Percentiles rank a stretch among this genome's conserved stretches.
Conservation (phyloP, 2,888 invertebrate genomes). For the Apodemia hepburni region DNA sequence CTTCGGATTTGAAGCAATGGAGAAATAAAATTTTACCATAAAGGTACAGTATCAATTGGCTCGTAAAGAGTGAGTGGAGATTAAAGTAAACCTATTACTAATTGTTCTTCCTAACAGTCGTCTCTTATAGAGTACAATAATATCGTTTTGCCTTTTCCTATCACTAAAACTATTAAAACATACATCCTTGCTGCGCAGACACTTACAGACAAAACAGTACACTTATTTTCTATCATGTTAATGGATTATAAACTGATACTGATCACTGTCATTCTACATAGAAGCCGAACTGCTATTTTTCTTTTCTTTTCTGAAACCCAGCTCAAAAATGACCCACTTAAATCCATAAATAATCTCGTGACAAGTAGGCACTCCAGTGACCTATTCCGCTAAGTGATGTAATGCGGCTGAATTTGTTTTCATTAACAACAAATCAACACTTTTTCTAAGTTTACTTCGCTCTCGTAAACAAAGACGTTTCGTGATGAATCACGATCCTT, state of each 20-base stretch:
- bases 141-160: no score
- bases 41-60: no score
- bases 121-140: no score
- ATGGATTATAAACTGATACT: not conserved
- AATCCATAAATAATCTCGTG: not conserved
- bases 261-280: not conserved
- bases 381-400: constrained; percentile 48
- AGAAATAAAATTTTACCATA: no score
- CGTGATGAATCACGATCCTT: constrained; percentile 2
- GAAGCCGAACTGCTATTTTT: not conserved
- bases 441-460: constrained; percentile 5
- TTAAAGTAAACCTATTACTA: no score
- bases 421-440: constrained; percentile 38
- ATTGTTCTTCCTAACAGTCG: no score
- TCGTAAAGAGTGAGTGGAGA: no score
- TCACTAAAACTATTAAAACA: no score
- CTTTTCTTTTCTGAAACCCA: not conserved
- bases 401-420: constrained; percentile 38
- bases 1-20: no score
- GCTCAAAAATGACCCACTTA: constrained; percentile 4
- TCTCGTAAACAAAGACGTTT: not conserved
- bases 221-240: not conserved
- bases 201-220: no score
- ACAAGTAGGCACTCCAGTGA: constrained; percentile 12
- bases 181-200: no score